Percentiles rank a stretch among this genome's conserved stretches.
Evolutionary conservation across 2,888 invertebrate genomes (phyloP).

Genomic region (Tachina lurida): DNA sequence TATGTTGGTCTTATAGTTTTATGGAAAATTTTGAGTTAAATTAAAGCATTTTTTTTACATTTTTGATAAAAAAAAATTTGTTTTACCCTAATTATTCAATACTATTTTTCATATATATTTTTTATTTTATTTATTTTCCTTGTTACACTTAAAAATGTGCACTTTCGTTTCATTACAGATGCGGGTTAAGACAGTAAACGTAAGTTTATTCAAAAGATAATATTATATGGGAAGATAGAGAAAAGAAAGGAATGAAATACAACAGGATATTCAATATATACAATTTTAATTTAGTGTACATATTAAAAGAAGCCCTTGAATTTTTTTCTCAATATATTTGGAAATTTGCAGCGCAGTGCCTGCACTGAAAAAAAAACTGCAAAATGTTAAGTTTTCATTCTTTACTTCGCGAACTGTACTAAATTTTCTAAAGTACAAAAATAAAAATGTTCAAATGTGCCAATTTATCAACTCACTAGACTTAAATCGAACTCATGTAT

Average conservation of each 20-base stretch:
- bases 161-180: constrained; percentile 61
- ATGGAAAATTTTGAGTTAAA: too few relatives aligned
- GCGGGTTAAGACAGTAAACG: constrained; percentile 59
- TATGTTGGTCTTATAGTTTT: too few relatives aligned
- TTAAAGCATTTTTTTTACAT: too few relatives aligned
- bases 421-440: too few relatives aligned
- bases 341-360: too few relatives aligned
- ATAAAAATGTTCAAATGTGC: too few relatives aligned
- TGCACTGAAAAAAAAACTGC: too few relatives aligned
- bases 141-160: constrained; percentile 16
- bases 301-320: neutral
- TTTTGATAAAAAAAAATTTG: too few relatives aligned
- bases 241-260: neutral
- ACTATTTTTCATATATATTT: neutral
- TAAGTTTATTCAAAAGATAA: neutral
- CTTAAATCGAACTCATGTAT: too few relatives aligned
- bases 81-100: neutral
- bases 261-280: neutral
- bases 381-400: too few relatives aligned
- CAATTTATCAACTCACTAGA: too few relatives aligned
- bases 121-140: neutral
- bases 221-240: neutral
- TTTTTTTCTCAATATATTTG: neutral
- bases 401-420: too few relatives aligned
- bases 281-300: neutral